These are phyloP conservation scores for Caerostris extrusa DNA, from an alignment of 1,140 invertebrate genomes.

Conservation along the genomic window DNA sequence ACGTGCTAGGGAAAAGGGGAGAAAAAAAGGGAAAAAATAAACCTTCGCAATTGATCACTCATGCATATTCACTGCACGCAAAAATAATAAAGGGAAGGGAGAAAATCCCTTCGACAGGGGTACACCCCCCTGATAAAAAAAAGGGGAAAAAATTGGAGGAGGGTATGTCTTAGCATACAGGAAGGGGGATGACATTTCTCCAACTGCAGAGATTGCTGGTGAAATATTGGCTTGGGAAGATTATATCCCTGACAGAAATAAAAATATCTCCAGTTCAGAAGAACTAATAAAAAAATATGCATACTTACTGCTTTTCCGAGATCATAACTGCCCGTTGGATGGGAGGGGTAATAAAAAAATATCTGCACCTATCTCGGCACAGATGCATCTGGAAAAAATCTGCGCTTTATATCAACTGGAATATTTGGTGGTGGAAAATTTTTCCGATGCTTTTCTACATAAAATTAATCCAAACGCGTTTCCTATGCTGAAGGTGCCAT, in stretches of 20 bases:
- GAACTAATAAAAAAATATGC: constrained; percentile 30
- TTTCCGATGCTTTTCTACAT: neutral
- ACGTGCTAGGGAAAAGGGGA: neutral
- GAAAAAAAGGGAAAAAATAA: neutral
- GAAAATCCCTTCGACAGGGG: neutral
- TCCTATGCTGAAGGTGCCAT: neutral
- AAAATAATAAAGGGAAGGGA: neutral
- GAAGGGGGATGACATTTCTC: neutral
- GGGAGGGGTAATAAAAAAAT: constrained; percentile 6
- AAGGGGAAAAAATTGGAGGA: neutral
- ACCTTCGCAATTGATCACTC: neutral
- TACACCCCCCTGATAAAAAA: neutral
- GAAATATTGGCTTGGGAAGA: constrained; percentile 17
- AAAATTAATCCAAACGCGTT: constrained; percentile 40
- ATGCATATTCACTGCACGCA: constrained; percentile 43
- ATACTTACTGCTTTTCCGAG: neutral
- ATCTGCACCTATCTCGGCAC: neutral
- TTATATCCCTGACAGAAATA: neutral
- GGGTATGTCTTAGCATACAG: neutral
- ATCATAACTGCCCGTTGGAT: neutral
- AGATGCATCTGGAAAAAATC: neutral
- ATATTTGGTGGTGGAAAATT: neutral
- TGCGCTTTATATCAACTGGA: constrained; percentile 9
- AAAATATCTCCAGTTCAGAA: neutral
- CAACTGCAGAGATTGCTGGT: neutral